phyloP scores from a whole-genome alignment of 2,888 invertebrate genomes.

The Podotricha telesiphe region DNA sequence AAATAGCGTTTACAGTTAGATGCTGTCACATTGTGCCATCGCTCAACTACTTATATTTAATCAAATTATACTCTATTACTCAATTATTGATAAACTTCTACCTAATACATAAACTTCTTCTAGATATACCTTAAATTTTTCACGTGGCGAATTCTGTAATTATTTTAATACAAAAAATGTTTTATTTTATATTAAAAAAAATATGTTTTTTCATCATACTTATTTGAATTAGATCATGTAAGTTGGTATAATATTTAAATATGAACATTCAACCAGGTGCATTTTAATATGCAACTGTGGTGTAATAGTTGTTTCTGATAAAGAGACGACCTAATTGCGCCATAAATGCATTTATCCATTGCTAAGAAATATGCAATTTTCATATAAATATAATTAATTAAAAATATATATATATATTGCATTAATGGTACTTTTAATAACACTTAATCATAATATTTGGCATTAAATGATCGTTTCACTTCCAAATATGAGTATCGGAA shows the following conservation, averaged over 20 bases:
- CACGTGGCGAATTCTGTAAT: too few species aligned
- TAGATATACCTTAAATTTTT: too few species aligned
- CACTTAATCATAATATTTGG: slow-evolving; percentile 9
- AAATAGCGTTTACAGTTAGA: too few species aligned
- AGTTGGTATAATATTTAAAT: not conserved
- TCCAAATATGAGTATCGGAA: slow-evolving; percentile 36
- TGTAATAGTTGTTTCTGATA: not conserved
- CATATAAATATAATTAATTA: not conserved
- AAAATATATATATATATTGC: not conserved
- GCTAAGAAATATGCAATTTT: not conserved
- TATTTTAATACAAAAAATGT: too few species aligned
- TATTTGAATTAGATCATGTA: not conserved
- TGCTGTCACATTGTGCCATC: too few species aligned
- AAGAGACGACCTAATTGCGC: not conserved
- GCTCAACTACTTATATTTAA: too few species aligned
- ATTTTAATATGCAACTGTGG: not conserved
- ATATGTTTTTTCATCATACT: not conserved
- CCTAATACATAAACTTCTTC: too few species aligned
- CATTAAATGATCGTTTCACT: slow-evolving; percentile 9
- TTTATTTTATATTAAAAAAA: too few species aligned
- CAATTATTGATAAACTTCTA: too few species aligned
- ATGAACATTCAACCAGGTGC: not conserved
- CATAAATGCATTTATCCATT: not conserved
- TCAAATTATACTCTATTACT: too few species aligned
- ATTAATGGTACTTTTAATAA: not conserved